phyloP scores from a whole-genome alignment of 2,888 invertebrate genomes.

The Ecdyonurus torrentis region DNA sequence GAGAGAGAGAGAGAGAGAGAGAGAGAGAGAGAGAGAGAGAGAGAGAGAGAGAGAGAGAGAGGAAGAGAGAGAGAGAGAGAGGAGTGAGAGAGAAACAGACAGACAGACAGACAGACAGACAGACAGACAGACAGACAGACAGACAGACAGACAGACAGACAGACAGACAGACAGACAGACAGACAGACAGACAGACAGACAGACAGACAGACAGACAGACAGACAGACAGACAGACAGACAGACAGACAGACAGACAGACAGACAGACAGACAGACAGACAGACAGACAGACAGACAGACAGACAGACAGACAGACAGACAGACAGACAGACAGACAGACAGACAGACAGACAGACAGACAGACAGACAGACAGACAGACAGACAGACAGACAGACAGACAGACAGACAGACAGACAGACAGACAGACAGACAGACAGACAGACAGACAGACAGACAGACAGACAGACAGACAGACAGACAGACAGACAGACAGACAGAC shows the following conservation, averaged over 20 bases:
- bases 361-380: too few relatives aligned
- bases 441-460: constrained; percentile 6
- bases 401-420: constrained; percentile 7
- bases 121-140: constrained; percentile 1
- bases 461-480: constrained; percentile 7
- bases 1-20: too few relatives aligned
- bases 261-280: constrained; percentile 4
- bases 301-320: constrained; percentile 7
- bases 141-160: constrained; percentile 6
- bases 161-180: constrained; percentile 6
- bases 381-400: constrained; percentile 3
- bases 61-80: too few relatives aligned
- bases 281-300: not conserved
- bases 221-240: constrained; percentile 6
- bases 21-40: too few relatives aligned
- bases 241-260: constrained; percentile 7
- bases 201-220: constrained; percentile 8
- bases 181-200: constrained; percentile 7
- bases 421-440: constrained; percentile 2
- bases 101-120: constrained; percentile 7
- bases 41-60: too few relatives aligned
- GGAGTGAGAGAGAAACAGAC: too few relatives aligned
- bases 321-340: constrained; percentile 1
- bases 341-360: too few relatives aligned
- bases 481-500: constrained; percentile 7